Evolutionary conservation across 92 coral and sea anemone genomes (phyloP), one percentile per base, ranked within the genome.

Genomic region (Desmophyllum pertusum): DNA sequence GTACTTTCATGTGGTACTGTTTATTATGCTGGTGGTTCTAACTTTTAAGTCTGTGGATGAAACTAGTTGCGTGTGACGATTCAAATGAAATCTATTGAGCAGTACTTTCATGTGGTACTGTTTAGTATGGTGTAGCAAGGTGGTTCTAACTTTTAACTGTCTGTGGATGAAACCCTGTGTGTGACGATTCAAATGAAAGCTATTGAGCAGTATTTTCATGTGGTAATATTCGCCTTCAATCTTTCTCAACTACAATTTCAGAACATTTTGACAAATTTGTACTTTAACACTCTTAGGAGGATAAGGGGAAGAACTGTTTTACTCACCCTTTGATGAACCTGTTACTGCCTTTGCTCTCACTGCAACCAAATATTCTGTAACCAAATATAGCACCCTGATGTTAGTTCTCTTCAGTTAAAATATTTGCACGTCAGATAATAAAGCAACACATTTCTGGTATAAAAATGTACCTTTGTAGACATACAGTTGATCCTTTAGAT

Each of bases 261-360:
- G n/a, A 14, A 14, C 27, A 55, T 18, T 55, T 55, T 55, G 29
- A 18, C 30, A 62, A 62, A 62, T 48, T 48, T 11, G 21, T 15
- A 48, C 37, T 0, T 62, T 10, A 3, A 14, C 23, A 31, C 19
- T 81, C 70, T 70, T 83, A 43, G 8, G 18, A 21, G 9, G 45
- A 14, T 1, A 51, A 2, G 30, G 30, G 3, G 53, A 73, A 18
- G 40, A 30, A n/a, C 1, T 30, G 35, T 19, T 39, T 0, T 17
- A 69, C 66, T 83, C 42, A 83, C 87, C n/a, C 87, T 84, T 84
- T 43, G 87, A 84, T 40, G 94, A 81, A 37, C 88, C 91, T 13
- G 95, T 92, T 10, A 93, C 99, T 30, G 99, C 99, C 85, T 97
- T 93, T 61, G 90, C 87, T 64, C 99, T 86, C 46, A 95, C 99